Conservation (phyloP, 1,140 invertebrate species). For the Drosophila rufa region DNA sequence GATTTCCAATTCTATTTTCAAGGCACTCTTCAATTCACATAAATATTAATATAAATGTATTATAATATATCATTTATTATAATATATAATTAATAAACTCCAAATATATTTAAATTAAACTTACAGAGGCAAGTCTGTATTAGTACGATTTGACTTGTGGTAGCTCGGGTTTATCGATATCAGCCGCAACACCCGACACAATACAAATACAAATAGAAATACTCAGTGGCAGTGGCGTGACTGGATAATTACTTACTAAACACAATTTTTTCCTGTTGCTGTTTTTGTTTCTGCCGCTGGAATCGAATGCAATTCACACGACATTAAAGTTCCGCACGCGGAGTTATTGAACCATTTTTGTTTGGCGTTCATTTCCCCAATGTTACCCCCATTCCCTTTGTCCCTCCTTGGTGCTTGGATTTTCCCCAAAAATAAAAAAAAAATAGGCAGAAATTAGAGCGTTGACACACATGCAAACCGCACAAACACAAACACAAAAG, state of each 20-base stretch:
- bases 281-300: slow-evolving; percentile 16
- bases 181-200: slow-evolving; percentile 11
- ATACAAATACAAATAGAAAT: not conserved
- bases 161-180: slow-evolving; percentile 31
- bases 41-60: too few species aligned
- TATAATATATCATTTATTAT: too few species aligned
- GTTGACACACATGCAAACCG: slow-evolving; percentile 39
- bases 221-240: slow-evolving; percentile 28
- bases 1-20: too few species aligned
- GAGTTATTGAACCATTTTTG: slow-evolving; percentile 35
- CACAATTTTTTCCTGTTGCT: slow-evolving; percentile 53
- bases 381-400: not conserved
- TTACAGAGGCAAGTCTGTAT: too few species aligned
- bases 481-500: slow-evolving; percentile 25
- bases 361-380: not conserved
- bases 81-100: too few species aligned
- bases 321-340: slow-evolving; percentile 43
- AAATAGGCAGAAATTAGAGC: slow-evolving; percentile 36
- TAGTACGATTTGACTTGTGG: slow-evolving; percentile 14
- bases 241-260: slow-evolving; percentile 56
- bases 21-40: too few species aligned
- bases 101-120: too few species aligned
- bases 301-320: slow-evolving; percentile 52
- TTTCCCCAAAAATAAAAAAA: slow-evolving; percentile 6
- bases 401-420: not conserved